Evolutionary conservation across 2,113 vertebrate genomes (phyloP), one percentile per base, ranked within the genome.

Genomic region (Etia nguti): DNA sequence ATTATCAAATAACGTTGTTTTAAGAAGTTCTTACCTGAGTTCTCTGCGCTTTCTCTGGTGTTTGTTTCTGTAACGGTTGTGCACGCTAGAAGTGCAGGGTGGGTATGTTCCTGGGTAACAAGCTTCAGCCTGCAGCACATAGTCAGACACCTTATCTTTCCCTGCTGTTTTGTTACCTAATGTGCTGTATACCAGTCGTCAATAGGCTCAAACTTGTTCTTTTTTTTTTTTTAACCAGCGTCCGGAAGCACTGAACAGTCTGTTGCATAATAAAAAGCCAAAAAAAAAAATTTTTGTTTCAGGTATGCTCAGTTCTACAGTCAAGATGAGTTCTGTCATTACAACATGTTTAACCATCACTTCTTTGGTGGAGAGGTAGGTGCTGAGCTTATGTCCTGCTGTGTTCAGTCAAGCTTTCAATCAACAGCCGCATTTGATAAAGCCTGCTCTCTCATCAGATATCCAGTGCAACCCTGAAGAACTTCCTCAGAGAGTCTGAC

Each of bases 291-390:
- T 59, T 13, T 56, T 13, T 86, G 36, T 86, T 96, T 10, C 94
- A 99, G 99, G 85, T 99, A 98, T 82, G 97, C 98, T 10, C 98
- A 99, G 87, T 99, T 99, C 96, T 99, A 98, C 87, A 87, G 93
- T 48, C 96, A 97, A 87, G 96, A 97, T 26, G 98, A 98, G 55
- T 99, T 99, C 94, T 98, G 98, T 90, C 98, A 97, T 91, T 99
- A 99, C 93, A 99, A 99, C 92, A 99, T 99, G 98, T 99, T 99
- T 95, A 99, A 99, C 93, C 97, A 99, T 94, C 95, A 98, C 95
- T 99, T 99, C 95, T 99, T 99, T 95, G 97, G 95, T 1, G 97
- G 96, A 93, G 93, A 98, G 98, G 99, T 99, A 97, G 95, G 95
- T 31, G 11, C 81, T 22, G 6, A 26, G 15, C 26, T 15, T 8